A percentile compares a stretch with the other conserved stretches of the same genome.
phyloP scores from a whole-genome alignment of 2,797 vertebrate genomes.

The Nasua narica region DNA sequence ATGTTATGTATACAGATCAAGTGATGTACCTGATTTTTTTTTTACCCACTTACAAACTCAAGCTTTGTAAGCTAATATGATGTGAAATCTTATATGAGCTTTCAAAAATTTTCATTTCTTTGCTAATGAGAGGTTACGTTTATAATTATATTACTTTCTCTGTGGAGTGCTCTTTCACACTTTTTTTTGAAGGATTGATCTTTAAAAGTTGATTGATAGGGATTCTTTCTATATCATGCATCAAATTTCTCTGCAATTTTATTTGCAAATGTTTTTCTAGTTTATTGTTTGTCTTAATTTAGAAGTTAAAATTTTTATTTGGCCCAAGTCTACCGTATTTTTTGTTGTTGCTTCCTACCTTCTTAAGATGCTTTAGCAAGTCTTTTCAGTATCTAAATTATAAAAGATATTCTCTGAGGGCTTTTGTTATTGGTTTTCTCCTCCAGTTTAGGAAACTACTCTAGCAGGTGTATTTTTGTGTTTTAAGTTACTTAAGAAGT shows the following conservation, averaged over 20 bases:
- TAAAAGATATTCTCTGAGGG: neutral
- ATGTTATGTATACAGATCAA: neutral
- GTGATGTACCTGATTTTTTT: neutral
- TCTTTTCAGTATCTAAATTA: neutral
- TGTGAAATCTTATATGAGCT: neutral
- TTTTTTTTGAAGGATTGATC: neutral
- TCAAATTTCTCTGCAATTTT: neutral
- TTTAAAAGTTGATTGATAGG: neutral
- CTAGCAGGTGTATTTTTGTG: neutral
- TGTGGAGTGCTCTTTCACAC: neutral
- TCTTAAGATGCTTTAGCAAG: neutral
- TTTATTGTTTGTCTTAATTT: neutral
- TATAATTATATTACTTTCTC: neutral
- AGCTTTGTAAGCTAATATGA: neutral
- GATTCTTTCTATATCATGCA: neutral
- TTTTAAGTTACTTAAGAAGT: conserved; percentile 44
- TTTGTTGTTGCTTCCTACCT: neutral
- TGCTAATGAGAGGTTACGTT: neutral
- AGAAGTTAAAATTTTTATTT: conserved; percentile 25
- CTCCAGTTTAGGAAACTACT: neutral
- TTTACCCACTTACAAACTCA: neutral
- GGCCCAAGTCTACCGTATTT: neutral
- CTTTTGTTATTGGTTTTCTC: neutral
- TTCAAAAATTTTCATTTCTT: neutral
- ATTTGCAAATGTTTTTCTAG: neutral